Percentiles rank a stretch among this genome's conserved stretches.
phyloP scores from a whole-genome alignment of 2,113 vertebrate genomes.

The Naja naja region DNA sequence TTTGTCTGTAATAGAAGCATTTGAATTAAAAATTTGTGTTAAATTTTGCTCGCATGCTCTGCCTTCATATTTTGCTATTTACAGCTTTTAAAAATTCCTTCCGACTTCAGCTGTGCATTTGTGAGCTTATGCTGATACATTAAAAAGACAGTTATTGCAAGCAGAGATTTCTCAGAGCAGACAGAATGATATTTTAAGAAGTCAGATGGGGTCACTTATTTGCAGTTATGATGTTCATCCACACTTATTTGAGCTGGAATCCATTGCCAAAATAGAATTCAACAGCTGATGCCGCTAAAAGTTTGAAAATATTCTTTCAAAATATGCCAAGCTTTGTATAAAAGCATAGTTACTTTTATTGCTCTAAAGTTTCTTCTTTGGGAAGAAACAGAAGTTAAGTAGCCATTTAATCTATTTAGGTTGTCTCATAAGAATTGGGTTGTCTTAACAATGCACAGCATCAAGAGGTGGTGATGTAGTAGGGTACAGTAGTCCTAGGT shows the following conservation, averaged over 20 bases:
- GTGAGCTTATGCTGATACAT: neutral
- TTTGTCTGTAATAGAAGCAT: conserved; percentile 12
- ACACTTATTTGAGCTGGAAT: conserved; percentile 22
- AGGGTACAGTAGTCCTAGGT: neutral
- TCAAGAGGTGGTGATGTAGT: neutral
- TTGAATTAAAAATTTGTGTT: conserved; percentile 8
- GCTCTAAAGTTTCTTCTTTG: neutral
- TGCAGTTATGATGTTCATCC: conserved; percentile 17
- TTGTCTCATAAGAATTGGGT: neutral
- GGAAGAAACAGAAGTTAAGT: neutral
- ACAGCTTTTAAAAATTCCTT: conserved; percentile 22
- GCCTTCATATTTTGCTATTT: conserved; percentile 23
- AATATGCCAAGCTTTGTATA: conserved; percentile 16
- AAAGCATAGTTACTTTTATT: neutral
- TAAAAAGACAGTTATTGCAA: conserved; percentile 1
- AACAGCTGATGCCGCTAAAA: conserved; percentile 27
- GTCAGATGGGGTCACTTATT: conserved; percentile 37
- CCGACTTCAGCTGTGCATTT: conserved; percentile 17
- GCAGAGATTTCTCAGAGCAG: conserved; percentile 23
- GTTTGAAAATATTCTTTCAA: conserved; percentile 18
- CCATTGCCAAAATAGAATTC: conserved; percentile 18
- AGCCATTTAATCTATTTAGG: neutral
- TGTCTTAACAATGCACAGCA: neutral
- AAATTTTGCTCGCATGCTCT: conserved; percentile 3
- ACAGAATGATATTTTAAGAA: conserved; percentile 39